phyloP scores from a whole-genome alignment of 1,140 invertebrate species.

The Drosophila asahinai region DNA sequence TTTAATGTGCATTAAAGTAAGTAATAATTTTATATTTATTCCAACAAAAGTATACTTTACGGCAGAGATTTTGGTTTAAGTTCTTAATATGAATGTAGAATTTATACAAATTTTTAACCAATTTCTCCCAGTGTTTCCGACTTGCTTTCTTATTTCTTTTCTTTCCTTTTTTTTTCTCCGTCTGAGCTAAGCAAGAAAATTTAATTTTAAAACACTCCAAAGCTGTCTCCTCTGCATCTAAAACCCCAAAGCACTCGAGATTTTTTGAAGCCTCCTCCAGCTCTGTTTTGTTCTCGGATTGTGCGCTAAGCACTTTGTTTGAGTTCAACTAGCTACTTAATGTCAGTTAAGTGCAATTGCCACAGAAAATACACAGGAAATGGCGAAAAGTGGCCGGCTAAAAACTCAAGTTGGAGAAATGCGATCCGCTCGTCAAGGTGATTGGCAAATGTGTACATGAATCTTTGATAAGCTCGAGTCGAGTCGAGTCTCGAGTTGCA shows the following conservation, averaged over 20 bases:
- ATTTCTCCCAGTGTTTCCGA: conserved; percentile 6
- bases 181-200: conserved; percentile 55
- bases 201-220: conserved; percentile 57
- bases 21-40: no score
- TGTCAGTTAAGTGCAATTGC: conserved; percentile 71
- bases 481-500: conserved; percentile 61
- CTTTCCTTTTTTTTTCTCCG: background rate
- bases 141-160: background rate
- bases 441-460: conserved; percentile 70
- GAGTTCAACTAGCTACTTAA: conserved; percentile 70
- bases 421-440: conserved; percentile 34
- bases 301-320: conserved; percentile 47
- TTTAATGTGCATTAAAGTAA: no score
- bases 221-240: background rate
- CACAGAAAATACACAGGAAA: conserved; percentile 40
- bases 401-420: conserved; percentile 17
- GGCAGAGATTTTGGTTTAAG: background rate
- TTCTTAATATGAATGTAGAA: background rate
- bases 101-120: background rate
- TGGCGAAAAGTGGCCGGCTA: conserved; percentile 5
- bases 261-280: conserved; percentile 33
- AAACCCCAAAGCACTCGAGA: conserved; percentile 44
- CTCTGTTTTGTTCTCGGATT: conserved; percentile 51
- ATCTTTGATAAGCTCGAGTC: conserved; percentile 69
- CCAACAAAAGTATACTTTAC: background rate